Percentiles rank a stretch among this genome's conserved stretches.
These are phyloP conservation scores for Zhuqinia jingwanae DNA, from an alignment of 2,888 invertebrate species.

Conservation along the genomic window DNA sequence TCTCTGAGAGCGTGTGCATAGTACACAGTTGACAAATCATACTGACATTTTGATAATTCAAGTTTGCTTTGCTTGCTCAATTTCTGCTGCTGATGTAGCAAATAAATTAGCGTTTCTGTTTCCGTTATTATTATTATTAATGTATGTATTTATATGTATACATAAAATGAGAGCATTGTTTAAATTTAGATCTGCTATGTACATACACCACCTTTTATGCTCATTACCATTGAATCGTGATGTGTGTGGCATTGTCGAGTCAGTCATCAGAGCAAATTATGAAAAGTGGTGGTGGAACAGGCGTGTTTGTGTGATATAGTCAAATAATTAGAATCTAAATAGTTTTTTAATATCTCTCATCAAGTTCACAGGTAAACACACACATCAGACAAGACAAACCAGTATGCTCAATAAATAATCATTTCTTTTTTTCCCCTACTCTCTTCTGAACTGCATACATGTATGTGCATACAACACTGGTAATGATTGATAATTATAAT, in stretches of 20 bases:
- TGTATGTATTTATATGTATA: background rate
- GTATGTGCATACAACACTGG: background rate
- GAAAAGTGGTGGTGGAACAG: background rate
- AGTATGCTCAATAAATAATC: too few species aligned
- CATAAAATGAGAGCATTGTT: background rate
- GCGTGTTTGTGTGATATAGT: slow-evolving; percentile 3
- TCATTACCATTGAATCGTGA: background rate
- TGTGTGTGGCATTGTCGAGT: too few species aligned
- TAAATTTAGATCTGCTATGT: background rate
- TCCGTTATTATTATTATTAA: too few species aligned
- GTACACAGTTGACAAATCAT: too few species aligned
- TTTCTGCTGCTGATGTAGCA: too few species aligned
- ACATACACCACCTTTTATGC: too few species aligned
- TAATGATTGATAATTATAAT: background rate
- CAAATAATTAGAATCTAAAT: slow-evolving; percentile 32
- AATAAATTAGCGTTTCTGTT: too few species aligned
- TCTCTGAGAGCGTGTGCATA: background rate
- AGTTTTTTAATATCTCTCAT: slow-evolving; percentile 36
- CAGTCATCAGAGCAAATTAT: background rate
- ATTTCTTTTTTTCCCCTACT: background rate
- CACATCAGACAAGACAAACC: background rate
- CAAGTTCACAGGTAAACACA: slow-evolving; percentile 35
- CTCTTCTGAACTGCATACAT: background rate
- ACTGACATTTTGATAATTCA: too few species aligned
- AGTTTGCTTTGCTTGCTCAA: too few species aligned